phyloP scores from a whole-genome alignment of 2,113 vertebrate species.

The Scalopus aquaticus region DNA sequence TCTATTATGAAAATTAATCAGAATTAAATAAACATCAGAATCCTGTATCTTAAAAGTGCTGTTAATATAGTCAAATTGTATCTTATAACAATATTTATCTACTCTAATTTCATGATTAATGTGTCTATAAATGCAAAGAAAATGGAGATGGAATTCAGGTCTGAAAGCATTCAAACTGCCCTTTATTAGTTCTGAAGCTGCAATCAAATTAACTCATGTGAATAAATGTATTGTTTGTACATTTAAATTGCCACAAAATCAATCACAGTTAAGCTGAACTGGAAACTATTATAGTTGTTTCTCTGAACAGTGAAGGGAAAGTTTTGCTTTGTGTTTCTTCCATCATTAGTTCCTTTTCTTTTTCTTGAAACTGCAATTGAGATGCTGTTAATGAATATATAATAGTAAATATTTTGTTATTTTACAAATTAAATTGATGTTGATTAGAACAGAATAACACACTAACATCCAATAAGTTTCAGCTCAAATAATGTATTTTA shows the following conservation, averaged over 20 bases:
- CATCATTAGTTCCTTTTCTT: background rate
- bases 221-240: slow-evolving; percentile 64
- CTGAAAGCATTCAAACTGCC: slow-evolving; percentile 54
- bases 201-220: slow-evolving; percentile 25
- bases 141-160: slow-evolving; percentile 50
- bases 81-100: slow-evolving; percentile 59
- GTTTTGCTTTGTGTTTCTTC: slow-evolving; percentile 18
- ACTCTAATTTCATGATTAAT: slow-evolving; percentile 60
- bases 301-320: slow-evolving; percentile 13
- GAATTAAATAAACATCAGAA: slow-evolving; percentile 73
- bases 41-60: slow-evolving; percentile 54
- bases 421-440: background rate
- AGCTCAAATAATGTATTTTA: background rate
- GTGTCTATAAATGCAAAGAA: slow-evolving; percentile 53
- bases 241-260: slow-evolving; percentile 64
- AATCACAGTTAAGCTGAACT: slow-evolving; percentile 51
- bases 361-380: background rate
- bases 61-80: slow-evolving; percentile 61
- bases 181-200: slow-evolving; percentile 61
- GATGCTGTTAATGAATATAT: background rate
- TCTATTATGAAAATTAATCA: slow-evolving; percentile 69
- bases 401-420: slow-evolving; percentile 35
- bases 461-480: background rate
- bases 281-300: slow-evolving; percentile 42
- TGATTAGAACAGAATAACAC: background rate